Evolutionary conservation across 1,140 invertebrate genomes (phyloP).

Genomic region (Drosophila murphyi): DNA sequence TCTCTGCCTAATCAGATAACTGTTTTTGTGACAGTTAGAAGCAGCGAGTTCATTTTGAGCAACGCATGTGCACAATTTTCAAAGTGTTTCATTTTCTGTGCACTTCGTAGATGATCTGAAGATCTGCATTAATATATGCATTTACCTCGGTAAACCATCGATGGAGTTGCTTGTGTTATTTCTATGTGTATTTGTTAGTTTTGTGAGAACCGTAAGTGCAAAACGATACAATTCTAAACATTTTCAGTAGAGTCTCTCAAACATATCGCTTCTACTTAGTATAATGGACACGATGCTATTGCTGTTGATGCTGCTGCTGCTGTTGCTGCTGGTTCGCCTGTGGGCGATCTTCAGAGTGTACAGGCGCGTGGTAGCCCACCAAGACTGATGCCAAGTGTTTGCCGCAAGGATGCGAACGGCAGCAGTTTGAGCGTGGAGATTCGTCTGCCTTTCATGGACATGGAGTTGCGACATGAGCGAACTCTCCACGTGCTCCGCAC

Average conservation of each 20-base stretch:
- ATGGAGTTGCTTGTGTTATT: constrained; percentile 28
- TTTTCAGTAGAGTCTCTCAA: neutral
- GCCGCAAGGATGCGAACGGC: constrained; percentile 45
- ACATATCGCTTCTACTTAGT: neutral
- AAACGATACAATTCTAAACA: neutral
- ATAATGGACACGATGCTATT: neutral
- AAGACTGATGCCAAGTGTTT: constrained; percentile 53
- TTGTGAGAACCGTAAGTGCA: constrained; percentile 14
- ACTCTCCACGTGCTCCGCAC: constrained; percentile 61
- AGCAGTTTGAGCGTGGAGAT: constrained; percentile 56
- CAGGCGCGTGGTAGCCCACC: neutral
- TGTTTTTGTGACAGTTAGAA: neutral
- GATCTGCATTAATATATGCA: neutral
- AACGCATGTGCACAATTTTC: constrained; percentile 1
- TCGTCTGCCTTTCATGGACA: constrained; percentile 73
- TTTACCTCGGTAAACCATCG: neutral
- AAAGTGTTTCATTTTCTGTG: neutral
- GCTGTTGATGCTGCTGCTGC: too few species aligned
- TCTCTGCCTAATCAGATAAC: neutral
- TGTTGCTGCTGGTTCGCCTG: neutral
- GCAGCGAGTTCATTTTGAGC: neutral
- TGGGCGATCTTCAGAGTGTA: neutral
- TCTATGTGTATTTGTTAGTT: constrained; percentile 20
- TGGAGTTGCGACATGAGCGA: constrained; percentile 56
- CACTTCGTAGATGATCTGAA: neutral